phyloP scores from a whole-genome alignment of 2,797 vertebrate species.

The Acridotheres tristis region DNA sequence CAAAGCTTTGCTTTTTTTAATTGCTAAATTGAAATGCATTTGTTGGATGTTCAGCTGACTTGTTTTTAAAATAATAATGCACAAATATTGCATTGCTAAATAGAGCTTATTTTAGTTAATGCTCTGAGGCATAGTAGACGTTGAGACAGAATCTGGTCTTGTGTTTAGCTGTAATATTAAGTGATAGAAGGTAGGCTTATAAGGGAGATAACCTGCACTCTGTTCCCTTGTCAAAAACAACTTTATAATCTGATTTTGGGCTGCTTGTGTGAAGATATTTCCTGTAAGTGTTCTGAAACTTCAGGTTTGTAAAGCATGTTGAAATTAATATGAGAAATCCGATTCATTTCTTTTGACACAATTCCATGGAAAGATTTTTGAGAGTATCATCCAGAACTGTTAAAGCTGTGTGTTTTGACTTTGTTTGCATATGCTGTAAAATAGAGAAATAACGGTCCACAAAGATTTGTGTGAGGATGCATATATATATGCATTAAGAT shows the following conservation, averaged over 20 bases:
- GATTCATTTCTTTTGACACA: neutral
- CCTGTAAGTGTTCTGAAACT: neutral
- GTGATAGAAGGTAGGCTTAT: neutral
- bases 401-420: neutral
- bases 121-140: neutral
- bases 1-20: neutral
- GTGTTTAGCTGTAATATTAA: neutral
- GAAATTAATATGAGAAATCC: neutral
- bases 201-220: neutral
- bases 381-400: neutral
- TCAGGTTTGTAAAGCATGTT: neutral
- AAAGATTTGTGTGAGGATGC: neutral
- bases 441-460: neutral
- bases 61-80: neutral
- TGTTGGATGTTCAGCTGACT: neutral
- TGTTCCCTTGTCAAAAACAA: neutral
- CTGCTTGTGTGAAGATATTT: neutral
- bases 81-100: neutral
- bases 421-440: neutral
- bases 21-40: neutral
- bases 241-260: neutral
- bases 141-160: neutral
- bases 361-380: neutral
- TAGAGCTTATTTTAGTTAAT: neutral
- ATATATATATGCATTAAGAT: neutral